Evolutionary conservation across 2,888 invertebrate genomes (phyloP), one percentile per base, ranked within the genome.

Genomic region (Branchipolynoe longqiensis): DNA sequence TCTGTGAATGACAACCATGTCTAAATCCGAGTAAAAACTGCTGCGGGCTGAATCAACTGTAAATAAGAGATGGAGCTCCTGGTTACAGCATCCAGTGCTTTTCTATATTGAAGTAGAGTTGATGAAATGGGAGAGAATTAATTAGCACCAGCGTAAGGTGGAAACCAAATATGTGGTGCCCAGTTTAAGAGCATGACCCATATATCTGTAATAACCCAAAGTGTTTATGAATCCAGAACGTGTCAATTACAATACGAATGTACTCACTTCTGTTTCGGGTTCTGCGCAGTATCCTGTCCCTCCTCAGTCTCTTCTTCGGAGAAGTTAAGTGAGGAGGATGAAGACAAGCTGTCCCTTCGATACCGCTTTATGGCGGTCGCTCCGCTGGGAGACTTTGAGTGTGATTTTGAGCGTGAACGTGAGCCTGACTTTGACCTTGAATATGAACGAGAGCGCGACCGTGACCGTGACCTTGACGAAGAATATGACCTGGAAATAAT

Each of bases 261-360:
- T 14, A 69, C 64, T 73, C 14, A 74, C 74, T 84, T 84, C 56
- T 73, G 74, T 33, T 84, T 69, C 25, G 36, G 41, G 3, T 2
- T 31, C n/a, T 22, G 33, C 25, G 41, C n/a, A 33, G 41, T n/a
- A 0, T 62, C 58, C 64, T 83, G 62, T 4, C 4, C 14, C 12
- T 74, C 28, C 2, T 56, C n/a, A n/a, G n/a, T 40, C 8, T 62
- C 74, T n/a, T 58, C 74, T 18, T 62, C 58, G 14, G 41, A 41
- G 25, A 31, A 38, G 36, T 78, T 58, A 12, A 56, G 28, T 3
- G 59, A 59, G 6, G 83, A 83, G 54, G 78, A 86, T 4, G 88
- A 87, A 22, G 88, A 88, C 62, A 91, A 90, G 87, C 92, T 92
- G 59, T 91, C 91, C 8, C 93, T 88, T 69, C 93, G 89, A 86